phyloP scores from a whole-genome alignment of 2,797 vertebrate genomes.

The Microchirus variegatus region DNA sequence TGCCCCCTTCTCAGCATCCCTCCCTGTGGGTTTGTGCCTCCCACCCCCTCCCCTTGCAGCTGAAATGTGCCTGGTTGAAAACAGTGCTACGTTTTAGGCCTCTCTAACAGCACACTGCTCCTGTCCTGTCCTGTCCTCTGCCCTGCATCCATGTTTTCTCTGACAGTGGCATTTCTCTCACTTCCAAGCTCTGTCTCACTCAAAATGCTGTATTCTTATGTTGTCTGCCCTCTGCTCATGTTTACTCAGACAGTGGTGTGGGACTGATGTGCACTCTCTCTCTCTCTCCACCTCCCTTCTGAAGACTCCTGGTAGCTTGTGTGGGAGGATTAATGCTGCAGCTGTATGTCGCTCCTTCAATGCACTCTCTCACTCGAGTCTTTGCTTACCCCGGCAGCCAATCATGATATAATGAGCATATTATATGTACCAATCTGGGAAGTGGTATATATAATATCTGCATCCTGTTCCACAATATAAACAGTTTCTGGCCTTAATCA shows the following conservation, averaged over 20 bases:
- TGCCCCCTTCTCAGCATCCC: conserved; percentile 26
- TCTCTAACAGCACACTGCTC: conserved; percentile 27
- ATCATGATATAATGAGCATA: conserved; percentile 30
- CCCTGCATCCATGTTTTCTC: conserved; percentile 34
- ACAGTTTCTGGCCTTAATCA: not conserved
- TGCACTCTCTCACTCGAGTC: conserved; percentile 30
- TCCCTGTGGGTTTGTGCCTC: conserved; percentile 27
- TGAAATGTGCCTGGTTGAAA: conserved; percentile 41
- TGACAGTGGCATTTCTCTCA: conserved; percentile 30
- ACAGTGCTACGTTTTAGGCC: conserved; percentile 37
- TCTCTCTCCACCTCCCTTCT: conserved; percentile 23
- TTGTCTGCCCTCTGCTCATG: conserved; percentile 38
- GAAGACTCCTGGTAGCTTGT: conserved; percentile 36
- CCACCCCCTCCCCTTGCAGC: conserved; percentile 25
- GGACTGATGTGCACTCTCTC: conserved; percentile 21
- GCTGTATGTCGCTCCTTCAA: conserved; percentile 31
- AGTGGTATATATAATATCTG: not conserved
- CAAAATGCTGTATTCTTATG: conserved; percentile 40
- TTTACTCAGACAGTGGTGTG: conserved; percentile 36
- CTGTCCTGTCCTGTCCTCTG: conserved; percentile 27
- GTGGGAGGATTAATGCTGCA: conserved; percentile 56
- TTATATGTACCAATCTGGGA: not conserved
- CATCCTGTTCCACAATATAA: conserved; percentile 4
- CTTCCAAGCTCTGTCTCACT: conserved; percentile 27
- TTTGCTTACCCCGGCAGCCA: conserved; percentile 23